These are phyloP conservation scores for Orchesella flavescens DNA, from an alignment of 2,888 invertebrate species.

Conservation along the genomic window DNA sequence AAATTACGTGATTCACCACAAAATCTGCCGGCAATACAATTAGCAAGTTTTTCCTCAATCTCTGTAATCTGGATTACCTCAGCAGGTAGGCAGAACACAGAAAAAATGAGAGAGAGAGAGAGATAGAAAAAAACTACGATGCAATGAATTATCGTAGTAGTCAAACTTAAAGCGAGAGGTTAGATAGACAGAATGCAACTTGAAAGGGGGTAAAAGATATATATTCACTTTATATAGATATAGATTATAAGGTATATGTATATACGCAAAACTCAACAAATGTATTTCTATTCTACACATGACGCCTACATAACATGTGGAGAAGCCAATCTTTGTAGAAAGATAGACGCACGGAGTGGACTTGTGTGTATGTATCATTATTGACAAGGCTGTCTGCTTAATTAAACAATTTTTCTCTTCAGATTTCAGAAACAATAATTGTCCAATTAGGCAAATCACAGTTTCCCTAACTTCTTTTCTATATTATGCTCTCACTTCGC, in stretches of 20 bases:
- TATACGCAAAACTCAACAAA: neutral
- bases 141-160: constrained; percentile 40
- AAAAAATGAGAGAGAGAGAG: constrained; percentile 11
- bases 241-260: neutral
- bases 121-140: neutral
- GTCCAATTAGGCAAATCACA: constrained; percentile 61
- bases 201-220: neutral
- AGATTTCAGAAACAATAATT: constrained; percentile 60
- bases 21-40: constrained; percentile 51
- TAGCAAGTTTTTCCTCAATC: constrained; percentile 55
- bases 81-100: constrained; percentile 6
- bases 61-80: constrained; percentile 48
- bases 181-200: constrained; percentile 3
- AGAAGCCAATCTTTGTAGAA: too few relatives aligned
- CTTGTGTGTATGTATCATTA: constrained; percentile 34
- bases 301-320: too few relatives aligned
- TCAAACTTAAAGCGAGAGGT: neutral
- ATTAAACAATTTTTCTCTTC: constrained; percentile 63
- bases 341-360: too few relatives aligned
- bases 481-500: too few relatives aligned
- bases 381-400: constrained; percentile 62
- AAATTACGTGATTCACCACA: constrained; percentile 50
- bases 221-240: neutral
- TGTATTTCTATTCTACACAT: neutral
- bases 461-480: constrained; percentile 51